Evolutionary conservation across 2,113 vertebrate genomes (phyloP), one percentile per base, ranked within the genome.

Genomic region (Myotis brandtii): DNA sequence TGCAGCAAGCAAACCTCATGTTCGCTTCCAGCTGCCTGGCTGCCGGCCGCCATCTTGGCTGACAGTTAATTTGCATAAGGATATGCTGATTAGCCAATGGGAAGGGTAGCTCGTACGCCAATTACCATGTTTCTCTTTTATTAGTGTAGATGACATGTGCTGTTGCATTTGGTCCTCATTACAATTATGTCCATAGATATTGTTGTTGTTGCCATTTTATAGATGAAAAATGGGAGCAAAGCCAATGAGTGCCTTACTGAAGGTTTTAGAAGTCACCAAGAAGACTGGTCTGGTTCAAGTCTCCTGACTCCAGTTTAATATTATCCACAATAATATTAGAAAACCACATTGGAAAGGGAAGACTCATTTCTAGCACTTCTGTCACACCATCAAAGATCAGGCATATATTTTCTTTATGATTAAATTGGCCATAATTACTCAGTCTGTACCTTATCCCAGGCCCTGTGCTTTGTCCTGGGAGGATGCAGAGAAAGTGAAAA

Each of bases 321-420:
- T 52, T 46, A 75, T 77, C n/a, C 76, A 73, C 37, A 66, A 34
- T n/a, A 69, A 66, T 40, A 16, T 76, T 69, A 85, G 83, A 37
- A 95, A 88, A 93, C n/a, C 67, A 50, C 32, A 54, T 1, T 40
- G 62, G 40, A 73, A 91, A 94, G 46, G 50, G n/a, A 90, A 79
- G n/a, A 50, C 18, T 13, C 18, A 32, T 69, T 77, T 32, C 34
- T 70, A 62, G 12, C 40, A 62, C 92, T 85, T 48, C 40, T 46
- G 30, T 69, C 12, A 52, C 4, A 46, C 43, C 52, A 59, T 89
- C 79, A 77, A 25, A 82, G 25, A n/a, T 23, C 52, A 43, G 72
- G 84, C 40, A 89, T 81, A 89, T 66, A 46, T 75, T 90, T 40
- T 25, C 67, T 85, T 80, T 59, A 30, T n/a, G 50, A 21, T 95